Evolutionary conservation across 23 tunicate species (phyloP).

Genomic region (Styela clava): DNA sequence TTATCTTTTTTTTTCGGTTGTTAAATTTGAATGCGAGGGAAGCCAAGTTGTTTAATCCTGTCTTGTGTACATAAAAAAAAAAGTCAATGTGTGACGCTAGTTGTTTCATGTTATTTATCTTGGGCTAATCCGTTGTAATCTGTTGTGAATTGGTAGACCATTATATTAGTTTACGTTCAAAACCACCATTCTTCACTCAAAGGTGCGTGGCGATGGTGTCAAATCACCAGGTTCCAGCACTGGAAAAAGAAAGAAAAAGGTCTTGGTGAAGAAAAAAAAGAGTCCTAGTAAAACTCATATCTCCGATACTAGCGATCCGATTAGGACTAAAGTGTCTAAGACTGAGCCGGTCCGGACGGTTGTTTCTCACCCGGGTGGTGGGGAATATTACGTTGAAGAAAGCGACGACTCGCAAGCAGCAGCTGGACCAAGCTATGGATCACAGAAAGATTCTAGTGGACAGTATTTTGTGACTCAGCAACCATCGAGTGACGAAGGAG

Average conservation of each 20-base stretch:
- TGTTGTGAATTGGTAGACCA: no score
- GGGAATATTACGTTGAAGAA: slow-evolving; percentile 19
- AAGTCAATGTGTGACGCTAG: no score
- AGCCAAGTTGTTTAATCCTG: no score
- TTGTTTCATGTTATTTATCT: no score
- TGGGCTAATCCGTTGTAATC: no score
- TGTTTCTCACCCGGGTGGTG: background rate
- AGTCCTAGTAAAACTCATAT: background rate
- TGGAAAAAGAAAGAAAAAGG: slow-evolving; percentile 26
- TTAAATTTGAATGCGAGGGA: no score
- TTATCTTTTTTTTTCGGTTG: no score
- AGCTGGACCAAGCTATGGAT: background rate
- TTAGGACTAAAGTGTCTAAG: background rate
- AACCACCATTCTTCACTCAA: background rate
- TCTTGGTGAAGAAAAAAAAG: slow-evolving; percentile 24
- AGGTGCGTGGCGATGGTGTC: background rate
- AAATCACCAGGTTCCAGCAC: slow-evolving; percentile 12
- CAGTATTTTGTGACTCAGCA: slow-evolving; percentile 12
- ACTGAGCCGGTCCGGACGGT: background rate
- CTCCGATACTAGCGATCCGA: background rate
- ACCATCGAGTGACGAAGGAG: slow-evolving; percentile 17
- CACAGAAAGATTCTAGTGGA: background rate
- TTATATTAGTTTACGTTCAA: no score
- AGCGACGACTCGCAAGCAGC: slow-evolving; percentile 11
- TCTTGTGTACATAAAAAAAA: no score